Evolutionary conservation across 2,888 invertebrate species (phyloP).

Genomic region (Dynastes grantii): DNA sequence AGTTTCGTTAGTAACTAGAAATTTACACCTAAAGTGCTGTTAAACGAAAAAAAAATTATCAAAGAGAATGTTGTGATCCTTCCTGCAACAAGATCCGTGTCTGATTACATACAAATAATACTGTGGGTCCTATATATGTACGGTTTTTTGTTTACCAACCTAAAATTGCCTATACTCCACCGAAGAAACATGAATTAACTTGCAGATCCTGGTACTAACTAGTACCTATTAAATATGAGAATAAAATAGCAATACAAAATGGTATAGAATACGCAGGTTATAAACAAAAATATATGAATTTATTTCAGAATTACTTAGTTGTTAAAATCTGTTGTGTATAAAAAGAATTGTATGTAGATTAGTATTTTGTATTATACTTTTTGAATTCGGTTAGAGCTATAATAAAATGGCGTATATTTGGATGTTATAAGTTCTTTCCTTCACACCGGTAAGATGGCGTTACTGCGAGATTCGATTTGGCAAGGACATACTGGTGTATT

Average conservation of each 20-base stretch:
- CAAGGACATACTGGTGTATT: too few species aligned
- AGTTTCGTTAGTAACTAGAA: constrained; percentile 50
- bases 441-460: background rate
- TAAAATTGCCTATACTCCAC: background rate
- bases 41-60: constrained; percentile 48
- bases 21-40: constrained; percentile 60
- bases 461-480: too few species aligned
- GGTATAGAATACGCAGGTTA: constrained; percentile 56
- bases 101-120: constrained; percentile 50
- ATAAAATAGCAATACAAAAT: constrained; percentile 56
- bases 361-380: constrained; percentile 71
- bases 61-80: constrained; percentile 33
- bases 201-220: constrained; percentile 45
- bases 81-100: constrained; percentile 56
- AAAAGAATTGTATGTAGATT: constrained; percentile 66
- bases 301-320: constrained; percentile 55
- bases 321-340: constrained; percentile 68
- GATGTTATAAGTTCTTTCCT: constrained; percentile 64
- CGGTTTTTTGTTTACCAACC: background rate
- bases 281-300: constrained; percentile 28
- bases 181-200: constrained; percentile 14
- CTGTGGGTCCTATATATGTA: background rate
- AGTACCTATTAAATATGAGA: constrained; percentile 46
- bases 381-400: constrained; percentile 71
- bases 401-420: constrained; percentile 73